A percentile compares a stretch with the other conserved stretches of the same genome.
Evolutionary conservation across 1,140 invertebrate genomes (phyloP).

Genomic region (Zaprionus davidi): DNA sequence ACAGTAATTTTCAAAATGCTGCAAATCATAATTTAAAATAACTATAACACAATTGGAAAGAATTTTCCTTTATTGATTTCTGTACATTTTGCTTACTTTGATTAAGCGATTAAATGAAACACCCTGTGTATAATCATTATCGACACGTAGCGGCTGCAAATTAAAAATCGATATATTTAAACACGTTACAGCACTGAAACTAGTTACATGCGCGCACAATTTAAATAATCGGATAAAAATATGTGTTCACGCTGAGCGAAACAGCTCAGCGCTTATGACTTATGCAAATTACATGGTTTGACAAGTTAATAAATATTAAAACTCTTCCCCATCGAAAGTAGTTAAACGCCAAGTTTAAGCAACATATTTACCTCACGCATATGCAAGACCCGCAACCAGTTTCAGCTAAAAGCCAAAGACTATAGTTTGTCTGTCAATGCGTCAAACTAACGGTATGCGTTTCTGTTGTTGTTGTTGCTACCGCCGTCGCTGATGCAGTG

Average conservation of each 20-base stretch:
- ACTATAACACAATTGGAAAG: neutral
- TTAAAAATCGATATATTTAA: conserved; percentile 8
- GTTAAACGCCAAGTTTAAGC: conserved; percentile 20
- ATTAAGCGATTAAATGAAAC: neutral
- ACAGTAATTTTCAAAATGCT: neutral
- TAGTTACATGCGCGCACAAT: conserved; percentile 4
- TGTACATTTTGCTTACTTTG: neutral
- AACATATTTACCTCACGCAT: conserved; percentile 11
- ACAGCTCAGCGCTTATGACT: neutral
- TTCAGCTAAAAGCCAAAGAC: conserved; percentile 50
- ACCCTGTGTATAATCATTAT: neutral
- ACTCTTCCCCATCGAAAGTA: conserved; percentile 53
- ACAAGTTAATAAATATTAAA: conserved; percentile 45
- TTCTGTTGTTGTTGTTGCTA: conserved; percentile 15
- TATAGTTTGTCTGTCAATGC: conserved; percentile 38
- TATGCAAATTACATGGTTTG: conserved; percentile 34
- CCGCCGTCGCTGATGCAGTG: conserved; percentile 36
- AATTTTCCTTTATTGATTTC: neutral
- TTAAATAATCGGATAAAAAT: conserved; percentile 17
- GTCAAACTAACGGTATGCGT: conserved; percentile 51
- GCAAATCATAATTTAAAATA: neutral
- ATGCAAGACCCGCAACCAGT: conserved; percentile 52
- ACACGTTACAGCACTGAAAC: conserved; percentile 16
- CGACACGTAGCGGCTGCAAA: neutral
- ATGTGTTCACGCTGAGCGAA: neutral